phyloP scores from a whole-genome alignment of 2,113 vertebrate genomes.

The Larimichthys crocea region DNA sequence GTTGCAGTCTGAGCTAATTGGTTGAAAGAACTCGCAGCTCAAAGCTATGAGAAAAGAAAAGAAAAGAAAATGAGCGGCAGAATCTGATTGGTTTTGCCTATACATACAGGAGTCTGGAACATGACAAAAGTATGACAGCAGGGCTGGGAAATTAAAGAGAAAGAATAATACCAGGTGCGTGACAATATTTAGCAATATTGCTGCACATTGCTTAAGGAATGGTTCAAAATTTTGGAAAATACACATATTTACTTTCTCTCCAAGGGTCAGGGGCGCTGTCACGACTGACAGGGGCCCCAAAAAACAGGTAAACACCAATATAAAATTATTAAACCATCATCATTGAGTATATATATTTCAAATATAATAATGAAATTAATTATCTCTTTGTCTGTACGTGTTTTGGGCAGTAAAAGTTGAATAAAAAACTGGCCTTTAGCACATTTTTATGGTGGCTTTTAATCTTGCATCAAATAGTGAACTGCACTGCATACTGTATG shows the following conservation, averaged over 20 bases:
- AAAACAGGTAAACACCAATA: no score
- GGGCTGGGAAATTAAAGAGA: constrained; percentile 13
- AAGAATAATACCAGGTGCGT: not conserved
- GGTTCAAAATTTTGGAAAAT: not conserved
- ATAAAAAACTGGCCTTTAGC: no score
- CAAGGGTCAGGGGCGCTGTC: no score
- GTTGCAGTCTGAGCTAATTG: constrained; percentile 72
- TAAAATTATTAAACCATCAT: no score
- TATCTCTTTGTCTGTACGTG: no score
- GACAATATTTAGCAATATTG: not conserved
- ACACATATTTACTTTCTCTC: not conserved
- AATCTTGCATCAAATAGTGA: no score
- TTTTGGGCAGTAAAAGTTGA: no score
- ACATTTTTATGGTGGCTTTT: no score
- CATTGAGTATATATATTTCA: no score
- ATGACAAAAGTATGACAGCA: constrained; percentile 31
- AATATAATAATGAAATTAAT: no score
- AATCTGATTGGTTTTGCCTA: constrained; percentile 44
- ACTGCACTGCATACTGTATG: no score
- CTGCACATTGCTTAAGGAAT: not conserved
- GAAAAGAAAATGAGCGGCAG: constrained; percentile 45
- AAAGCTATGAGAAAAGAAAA: constrained; percentile 47
- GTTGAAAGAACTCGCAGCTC: constrained; percentile 65
- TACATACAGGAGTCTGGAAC: constrained; percentile 15
- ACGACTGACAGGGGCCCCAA: no score